Base-by-base conservation (phyloP, 2,797 vertebrate species). In the Chaetodon trifasciatus region DNA sequence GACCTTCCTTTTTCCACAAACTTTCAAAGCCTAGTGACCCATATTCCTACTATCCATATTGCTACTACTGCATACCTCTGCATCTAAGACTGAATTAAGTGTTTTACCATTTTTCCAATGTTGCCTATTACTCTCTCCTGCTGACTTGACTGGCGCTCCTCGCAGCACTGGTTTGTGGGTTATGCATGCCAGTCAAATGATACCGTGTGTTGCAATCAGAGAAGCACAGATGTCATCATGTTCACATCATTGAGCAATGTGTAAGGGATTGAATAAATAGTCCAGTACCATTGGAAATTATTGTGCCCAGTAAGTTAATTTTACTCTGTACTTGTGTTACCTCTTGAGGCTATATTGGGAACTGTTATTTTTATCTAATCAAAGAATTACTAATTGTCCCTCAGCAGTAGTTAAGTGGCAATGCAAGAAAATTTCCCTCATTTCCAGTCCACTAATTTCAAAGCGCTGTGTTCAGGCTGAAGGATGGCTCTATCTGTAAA, bases 81-180 rank as follows among this genome's bases (percentile, higher is more conserved):
- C 42, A 17, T 63, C 61, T 74, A 61, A 47, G 70, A 46, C 49
- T 86, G 62, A 86, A 78, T 84, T 74, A 86, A 79, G 55, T 39
- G 32, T 76, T 83, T 64, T 65, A 75, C 74, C 53, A 83, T 77
- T 84, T 89, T 86, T 85, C 83, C 86, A 86, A 32, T 79, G 71
- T 58, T 85, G 70, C 65, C 50, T 76, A 40, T 70, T 82, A 74
- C 61, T 62, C 70, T 72, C 32, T 50, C 74, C 71, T 89, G 88
- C 91, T 89, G 84, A 91, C 83, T 84, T 83, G 83, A 76, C 86
- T 84, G 70, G 67, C 49, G 62, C 47, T 73, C 72, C 87, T 79
- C 78, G 83, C 82, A 72, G 58, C 61, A 55, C 74, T 87, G 80
- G 88, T 82, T 79, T 92, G 90, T 88, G 83, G 86, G 78, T 84